Base-by-base conservation (phyloP, 2,888 invertebrate genomes). In the Stenoptilia bipunctidactyla region DNA sequence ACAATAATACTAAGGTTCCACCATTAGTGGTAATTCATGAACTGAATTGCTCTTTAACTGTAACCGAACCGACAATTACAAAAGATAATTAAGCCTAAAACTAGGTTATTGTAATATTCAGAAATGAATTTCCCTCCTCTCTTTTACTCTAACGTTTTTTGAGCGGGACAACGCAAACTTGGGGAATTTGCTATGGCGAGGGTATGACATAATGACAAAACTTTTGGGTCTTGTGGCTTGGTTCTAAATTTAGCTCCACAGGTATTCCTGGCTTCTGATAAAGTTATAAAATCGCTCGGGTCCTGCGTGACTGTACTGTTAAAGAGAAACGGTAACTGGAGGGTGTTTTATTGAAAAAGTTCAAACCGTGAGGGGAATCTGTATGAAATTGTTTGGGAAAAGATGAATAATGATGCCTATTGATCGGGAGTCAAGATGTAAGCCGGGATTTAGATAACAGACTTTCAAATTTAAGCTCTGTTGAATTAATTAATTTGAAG, bases 271-370 rank as follows among this genome's bases (percentile, higher is more conserved):
- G 57, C 55, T 14, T 55, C 66, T 66, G 74, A 77, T 77, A 76
- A 79, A 80, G 79, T 74, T 76, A 77, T 77, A 80, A 80, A 80
- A 82, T 74, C 75, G 79, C 59, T 76, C 60, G 48, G 56, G 51
- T 55, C 46, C 60, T 74, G 70, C 82, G 82, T 80, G 82, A 80
- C 77, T 70, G 65, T 58, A 77, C 68, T 83, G 65, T 56, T 66
- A 75, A 64, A 62, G 58, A 55, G 53, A 30, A 34, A 47, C 52
- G 54, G 55, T 65, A 63, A 65, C 62, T 65, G 55, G 56, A 60
- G 70, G 72, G 68, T 71, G 74, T 76, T 82, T 82, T 80, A 80
- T 80, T 82, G 80, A 80, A 82, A 82, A 82, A 82, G 73, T 80
- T 74, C 48, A 58, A 64, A 59, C 64, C 80, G 80, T 80, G 82